These are phyloP conservation scores for Pyrocephalus nanus DNA, from an alignment of 2,797 vertebrate genomes.

Conservation along the genomic window DNA sequence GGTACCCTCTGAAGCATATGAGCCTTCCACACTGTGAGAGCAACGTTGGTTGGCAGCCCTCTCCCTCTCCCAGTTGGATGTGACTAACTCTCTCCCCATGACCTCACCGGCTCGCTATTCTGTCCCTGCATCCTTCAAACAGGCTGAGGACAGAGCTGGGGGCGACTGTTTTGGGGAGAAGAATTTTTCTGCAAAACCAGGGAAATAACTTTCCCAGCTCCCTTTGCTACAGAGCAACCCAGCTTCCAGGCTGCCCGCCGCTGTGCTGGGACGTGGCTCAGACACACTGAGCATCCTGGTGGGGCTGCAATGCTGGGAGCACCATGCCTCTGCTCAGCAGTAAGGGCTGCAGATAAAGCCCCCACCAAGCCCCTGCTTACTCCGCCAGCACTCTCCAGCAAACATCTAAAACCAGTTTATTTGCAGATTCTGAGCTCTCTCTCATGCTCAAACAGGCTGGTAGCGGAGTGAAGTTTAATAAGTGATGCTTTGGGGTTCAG, in stretches of 20 bases:
- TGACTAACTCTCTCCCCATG: conserved; percentile 76
- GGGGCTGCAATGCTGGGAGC: background rate
- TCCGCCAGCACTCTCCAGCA: background rate
- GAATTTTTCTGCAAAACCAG: background rate
- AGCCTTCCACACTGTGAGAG: background rate
- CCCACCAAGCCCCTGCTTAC: background rate
- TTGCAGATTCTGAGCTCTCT: background rate
- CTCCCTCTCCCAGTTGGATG: conserved; percentile 55
- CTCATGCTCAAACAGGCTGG: background rate
- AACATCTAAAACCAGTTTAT: background rate
- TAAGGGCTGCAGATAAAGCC: background rate
- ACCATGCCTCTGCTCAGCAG: background rate
- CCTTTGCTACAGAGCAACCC: background rate
- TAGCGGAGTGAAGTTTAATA: background rate
- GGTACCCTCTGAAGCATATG: background rate
- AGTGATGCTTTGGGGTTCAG: background rate
- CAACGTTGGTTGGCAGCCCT: background rate
- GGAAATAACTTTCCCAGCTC: background rate
- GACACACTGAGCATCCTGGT: background rate
- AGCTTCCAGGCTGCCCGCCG: accelerated
- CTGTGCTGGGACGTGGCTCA: background rate
- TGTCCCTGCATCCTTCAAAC: conserved; percentile 36
- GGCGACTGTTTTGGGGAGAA: background rate
- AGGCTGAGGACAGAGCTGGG: conserved; percentile 12
- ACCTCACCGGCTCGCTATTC: conserved; percentile 73